Percentiles rank a stretch among this genome's conserved stretches.
These are phyloP conservation scores for Eufriesea mexicana DNA, from an alignment of 1,140 invertebrate species.

Conservation along the genomic window DNA sequence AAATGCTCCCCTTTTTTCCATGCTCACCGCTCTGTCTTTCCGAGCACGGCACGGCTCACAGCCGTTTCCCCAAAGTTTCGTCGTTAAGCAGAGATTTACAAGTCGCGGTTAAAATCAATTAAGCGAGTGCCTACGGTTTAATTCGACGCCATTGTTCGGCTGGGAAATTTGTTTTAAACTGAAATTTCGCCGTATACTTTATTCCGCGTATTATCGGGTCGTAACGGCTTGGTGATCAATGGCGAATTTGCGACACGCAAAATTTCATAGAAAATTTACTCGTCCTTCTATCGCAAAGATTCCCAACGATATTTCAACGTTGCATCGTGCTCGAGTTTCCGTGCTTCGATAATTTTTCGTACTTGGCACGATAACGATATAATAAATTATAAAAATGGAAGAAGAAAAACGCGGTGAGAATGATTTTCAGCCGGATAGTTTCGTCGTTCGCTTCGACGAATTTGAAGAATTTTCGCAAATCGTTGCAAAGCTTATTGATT, in stretches of 20 bases:
- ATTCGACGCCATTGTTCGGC: neutral
- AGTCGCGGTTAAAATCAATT: constrained; percentile 45
- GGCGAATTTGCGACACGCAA: neutral
- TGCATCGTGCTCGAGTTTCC: neutral
- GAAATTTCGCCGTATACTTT: neutral
- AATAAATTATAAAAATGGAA: neutral
- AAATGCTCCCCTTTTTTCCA: constrained; percentile 45
- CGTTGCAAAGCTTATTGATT: no score
- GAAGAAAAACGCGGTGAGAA: no score
- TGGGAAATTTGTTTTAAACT: neutral
- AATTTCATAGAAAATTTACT: neutral
- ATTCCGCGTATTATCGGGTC: neutral
- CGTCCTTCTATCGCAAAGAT: neutral
- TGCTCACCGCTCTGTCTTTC: neutral
- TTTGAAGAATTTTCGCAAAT: neutral
- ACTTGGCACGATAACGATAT: neutral
- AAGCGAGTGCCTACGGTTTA: neutral
- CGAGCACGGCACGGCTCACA: neutral
- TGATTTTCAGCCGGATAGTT: neutral
- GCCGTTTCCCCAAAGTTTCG: constrained; percentile 30
- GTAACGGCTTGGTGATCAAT: neutral
- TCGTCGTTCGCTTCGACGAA: neutral
- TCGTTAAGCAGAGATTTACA: constrained; percentile 35
- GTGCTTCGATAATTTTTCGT: neutral
- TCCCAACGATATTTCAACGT: neutral